A percentile compares a stretch with the other conserved stretches of the same genome.
Conservation (phyloP, 2,888 invertebrate genomes). For the Drosophila kambysellisi region DNA sequence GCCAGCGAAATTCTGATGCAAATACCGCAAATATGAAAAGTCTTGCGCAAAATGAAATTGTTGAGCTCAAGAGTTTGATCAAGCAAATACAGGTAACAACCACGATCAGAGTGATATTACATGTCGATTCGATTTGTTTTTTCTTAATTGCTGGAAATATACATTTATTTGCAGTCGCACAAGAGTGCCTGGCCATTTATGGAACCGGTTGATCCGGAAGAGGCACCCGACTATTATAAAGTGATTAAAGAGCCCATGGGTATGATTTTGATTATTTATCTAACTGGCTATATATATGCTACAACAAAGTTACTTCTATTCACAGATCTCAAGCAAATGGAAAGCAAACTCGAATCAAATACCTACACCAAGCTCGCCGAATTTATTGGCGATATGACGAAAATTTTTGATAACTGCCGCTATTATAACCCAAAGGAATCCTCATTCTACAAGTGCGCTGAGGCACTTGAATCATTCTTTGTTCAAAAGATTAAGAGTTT, state of each 20-base stretch:
- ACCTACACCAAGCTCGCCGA: conserved; percentile 95
- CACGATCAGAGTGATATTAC: not conserved
- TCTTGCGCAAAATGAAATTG: conserved; percentile 91
- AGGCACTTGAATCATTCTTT: conserved; percentile 97
- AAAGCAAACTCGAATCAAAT: conserved; percentile 92
- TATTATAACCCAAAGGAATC: conserved; percentile 98
- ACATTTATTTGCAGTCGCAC: conserved; percentile 88
- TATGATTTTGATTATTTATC: conserved; percentile 85
- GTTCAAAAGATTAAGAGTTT: conserved; percentile 96
- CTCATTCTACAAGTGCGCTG: conserved; percentile 98
- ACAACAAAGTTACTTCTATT: not conserved
- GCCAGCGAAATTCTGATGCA: conserved; percentile 94
- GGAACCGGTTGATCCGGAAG: conserved; percentile 97
- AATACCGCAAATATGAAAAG: conserved; percentile 96
- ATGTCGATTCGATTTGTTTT: not conserved
- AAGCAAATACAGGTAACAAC: conserved; percentile 93
- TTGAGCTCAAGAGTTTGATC: conserved; percentile 92
- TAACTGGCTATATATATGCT: not conserved
- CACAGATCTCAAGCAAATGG: conserved; percentile 96
- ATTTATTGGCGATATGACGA: conserved; percentile 98
- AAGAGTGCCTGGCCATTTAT: conserved; percentile 99
- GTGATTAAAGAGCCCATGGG: conserved; percentile 98
- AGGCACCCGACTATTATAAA: conserved; percentile 98
- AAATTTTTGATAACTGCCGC: conserved; percentile 99
- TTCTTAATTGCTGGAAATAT: not conserved